These are phyloP conservation scores for Agrotis puta DNA, from an alignment of 2,888 invertebrate species.

Conservation along the genomic window DNA sequence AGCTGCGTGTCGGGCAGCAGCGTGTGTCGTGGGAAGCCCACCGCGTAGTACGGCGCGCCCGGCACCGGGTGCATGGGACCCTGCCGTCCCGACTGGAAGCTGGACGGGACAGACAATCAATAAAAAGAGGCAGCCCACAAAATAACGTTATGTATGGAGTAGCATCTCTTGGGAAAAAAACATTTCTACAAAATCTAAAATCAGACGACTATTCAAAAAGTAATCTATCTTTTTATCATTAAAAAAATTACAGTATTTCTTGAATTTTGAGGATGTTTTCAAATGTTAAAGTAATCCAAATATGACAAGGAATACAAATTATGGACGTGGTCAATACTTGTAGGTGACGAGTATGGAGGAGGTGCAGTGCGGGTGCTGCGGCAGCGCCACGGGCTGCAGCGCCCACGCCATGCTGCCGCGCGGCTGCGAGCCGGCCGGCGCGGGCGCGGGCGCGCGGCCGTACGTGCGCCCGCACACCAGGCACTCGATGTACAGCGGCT, in stretches of 20 bases:
- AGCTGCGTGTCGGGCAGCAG: slow-evolving; percentile 96
- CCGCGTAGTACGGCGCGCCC: slow-evolving; percentile 96
- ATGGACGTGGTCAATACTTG: too few relatives aligned
- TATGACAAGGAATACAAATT: too few relatives aligned
- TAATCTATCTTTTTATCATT: too few relatives aligned
- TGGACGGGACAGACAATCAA: slow-evolving; percentile 70
- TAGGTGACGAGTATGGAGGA: slow-evolving; percentile 95
- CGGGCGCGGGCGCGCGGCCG: slow-evolving; percentile 90
- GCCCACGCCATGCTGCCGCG: slow-evolving; percentile 96
- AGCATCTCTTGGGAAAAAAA: too few relatives aligned
- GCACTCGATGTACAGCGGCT: slow-evolving; percentile 94
- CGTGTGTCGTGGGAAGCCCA: slow-evolving; percentile 95
- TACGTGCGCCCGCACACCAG: slow-evolving; percentile 96
- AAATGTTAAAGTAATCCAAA: too few relatives aligned
- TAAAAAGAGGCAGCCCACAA: too few relatives aligned
- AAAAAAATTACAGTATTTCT: too few relatives aligned
- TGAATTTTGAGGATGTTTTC: too few relatives aligned
- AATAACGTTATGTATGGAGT: too few relatives aligned
- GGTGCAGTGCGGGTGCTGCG: slow-evolving; percentile 86
- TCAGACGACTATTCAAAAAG: too few relatives aligned
- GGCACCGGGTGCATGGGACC: slow-evolving; percentile 95
- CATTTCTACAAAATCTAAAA: too few relatives aligned
- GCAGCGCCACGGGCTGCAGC: slow-evolving; percentile 94
- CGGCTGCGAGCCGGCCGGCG: slow-evolving; percentile 89
- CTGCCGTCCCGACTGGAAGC: slow-evolving; percentile 96